Percentiles rank a stretch among this genome's conserved stretches.
Evolutionary conservation across 2,888 invertebrate genomes (phyloP).

Genomic region (Nemoura dubitans): DNA sequence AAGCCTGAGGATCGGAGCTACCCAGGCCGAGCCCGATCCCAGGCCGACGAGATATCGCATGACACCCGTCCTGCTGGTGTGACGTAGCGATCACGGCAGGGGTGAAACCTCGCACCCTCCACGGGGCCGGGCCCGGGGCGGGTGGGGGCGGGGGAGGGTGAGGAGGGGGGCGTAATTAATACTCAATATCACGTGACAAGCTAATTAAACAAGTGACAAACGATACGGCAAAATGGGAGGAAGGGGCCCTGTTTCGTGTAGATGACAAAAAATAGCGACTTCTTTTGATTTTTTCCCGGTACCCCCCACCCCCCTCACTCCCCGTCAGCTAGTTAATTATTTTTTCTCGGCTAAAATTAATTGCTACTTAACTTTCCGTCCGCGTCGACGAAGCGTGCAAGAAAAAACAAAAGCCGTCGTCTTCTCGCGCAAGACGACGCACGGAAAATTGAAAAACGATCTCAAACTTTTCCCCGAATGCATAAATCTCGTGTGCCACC

Average conservation of each 20-base stretch:
- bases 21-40: no score
- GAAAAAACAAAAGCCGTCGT: no score
- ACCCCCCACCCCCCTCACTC: background rate
- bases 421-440: background rate
- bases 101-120: no score
- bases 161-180: no score
- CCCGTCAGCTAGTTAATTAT: slow-evolving; percentile 15
- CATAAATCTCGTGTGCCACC: no score
- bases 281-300: background rate
- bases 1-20: no score
- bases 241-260: background rate
- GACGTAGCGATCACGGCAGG: no score
- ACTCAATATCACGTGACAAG: background rate
- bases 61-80: no score
- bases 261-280: background rate
- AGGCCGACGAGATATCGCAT: no score
- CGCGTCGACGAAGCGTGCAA: background rate
- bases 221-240: background rate
- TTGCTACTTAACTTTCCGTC: slow-evolving; percentile 35
- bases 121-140: no score
- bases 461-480: background rate
- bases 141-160: no score
- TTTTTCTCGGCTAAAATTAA: slow-evolving; percentile 30
- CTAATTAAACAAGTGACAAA: background rate
- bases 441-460: slow-evolving; percentile 16